Evolutionary conservation across 2,888 invertebrate genomes (phyloP).

Genomic region (Lycocerus yunnanus): DNA sequence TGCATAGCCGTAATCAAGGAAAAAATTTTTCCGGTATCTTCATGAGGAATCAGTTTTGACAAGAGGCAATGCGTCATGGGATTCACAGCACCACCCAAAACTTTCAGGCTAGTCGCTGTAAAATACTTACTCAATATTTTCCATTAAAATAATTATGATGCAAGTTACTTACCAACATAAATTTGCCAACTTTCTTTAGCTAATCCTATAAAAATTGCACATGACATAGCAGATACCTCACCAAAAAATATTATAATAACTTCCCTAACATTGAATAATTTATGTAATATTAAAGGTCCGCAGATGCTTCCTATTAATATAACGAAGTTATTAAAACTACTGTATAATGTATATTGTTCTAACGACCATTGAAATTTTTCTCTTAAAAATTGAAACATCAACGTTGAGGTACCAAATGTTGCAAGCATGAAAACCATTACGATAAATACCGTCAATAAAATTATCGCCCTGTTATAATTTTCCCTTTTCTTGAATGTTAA

Average conservation of each 20-base stretch:
- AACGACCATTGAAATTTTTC: constrained; percentile 71
- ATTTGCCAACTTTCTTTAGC: constrained; percentile 58
- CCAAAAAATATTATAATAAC: constrained; percentile 54
- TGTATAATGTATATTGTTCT: constrained; percentile 63
- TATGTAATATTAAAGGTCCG: constrained; percentile 63
- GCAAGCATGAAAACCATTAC: constrained; percentile 51
- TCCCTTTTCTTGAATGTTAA: constrained; percentile 63
- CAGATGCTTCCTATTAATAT: constrained; percentile 62
- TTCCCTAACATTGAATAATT: constrained; percentile 56
- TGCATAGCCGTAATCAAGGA: constrained; percentile 70
- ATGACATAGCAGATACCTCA: constrained; percentile 38
- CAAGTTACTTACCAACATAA: constrained; percentile 57
- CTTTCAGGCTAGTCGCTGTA: constrained; percentile 56
- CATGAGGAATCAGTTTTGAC: constrained; percentile 63
- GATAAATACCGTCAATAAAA: constrained; percentile 57
- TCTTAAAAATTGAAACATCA: constrained; percentile 65
- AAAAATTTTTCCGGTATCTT: constrained; percentile 68
- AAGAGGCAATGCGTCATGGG: constrained; percentile 65
- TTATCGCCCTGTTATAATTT: constrained; percentile 60
- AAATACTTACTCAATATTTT: not conserved
- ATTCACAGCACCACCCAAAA: constrained; percentile 60
- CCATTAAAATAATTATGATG: not conserved
- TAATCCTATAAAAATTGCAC: constrained; percentile 47
- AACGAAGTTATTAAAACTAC: constrained; percentile 59
- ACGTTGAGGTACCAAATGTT: constrained; percentile 7